Evolutionary conservation across 1,140 invertebrate species (phyloP).

Genomic region (Cryptotermes secundus): DNA sequence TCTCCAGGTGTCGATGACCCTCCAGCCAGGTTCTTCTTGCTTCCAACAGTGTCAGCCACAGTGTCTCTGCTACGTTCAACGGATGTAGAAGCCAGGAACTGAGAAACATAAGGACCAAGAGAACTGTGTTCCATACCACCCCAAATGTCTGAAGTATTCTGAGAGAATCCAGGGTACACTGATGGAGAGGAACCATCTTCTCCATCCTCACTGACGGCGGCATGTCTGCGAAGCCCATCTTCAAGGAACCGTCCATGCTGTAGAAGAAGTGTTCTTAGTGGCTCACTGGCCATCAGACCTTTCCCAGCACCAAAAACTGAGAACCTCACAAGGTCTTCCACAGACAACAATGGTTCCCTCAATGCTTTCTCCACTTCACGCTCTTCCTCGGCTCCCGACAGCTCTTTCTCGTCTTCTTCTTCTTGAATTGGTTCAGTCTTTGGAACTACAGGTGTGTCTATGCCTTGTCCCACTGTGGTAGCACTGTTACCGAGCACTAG

Average conservation of each 20-base stretch:
- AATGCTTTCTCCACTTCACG: conserved; percentile 62
- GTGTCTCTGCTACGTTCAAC: conserved; percentile 6
- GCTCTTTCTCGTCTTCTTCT: conserved; percentile 59
- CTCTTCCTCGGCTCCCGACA: conserved; percentile 65
- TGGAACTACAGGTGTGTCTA: conserved; percentile 40
- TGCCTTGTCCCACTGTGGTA: not conserved
- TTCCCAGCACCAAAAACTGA: conserved; percentile 47
- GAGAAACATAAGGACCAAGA: conserved; percentile 59
- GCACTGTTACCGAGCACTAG: conserved; percentile 44
- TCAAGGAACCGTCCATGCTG: conserved; percentile 52
- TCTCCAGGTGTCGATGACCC: conserved; percentile 44
- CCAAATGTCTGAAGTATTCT: conserved; percentile 43
- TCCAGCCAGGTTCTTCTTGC: conserved; percentile 47
- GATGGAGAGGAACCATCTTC: conserved; percentile 28
- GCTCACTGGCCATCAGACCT: conserved; percentile 49
- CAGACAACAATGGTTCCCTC: conserved; percentile 56
- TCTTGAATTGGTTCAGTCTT: conserved; percentile 58
- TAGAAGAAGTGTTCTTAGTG: conserved; percentile 58
- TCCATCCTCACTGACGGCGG: not conserved
- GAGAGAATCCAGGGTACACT: conserved; percentile 26
- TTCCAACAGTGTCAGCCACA: not conserved
- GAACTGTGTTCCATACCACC: conserved; percentile 55
- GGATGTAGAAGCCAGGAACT: conserved; percentile 47
- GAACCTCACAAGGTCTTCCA: conserved; percentile 61
- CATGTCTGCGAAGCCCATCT: conserved; percentile 39